Evolutionary conservation across 1,140 invertebrate genomes (phyloP).

Genomic region (Dreissena rostriformis): DNA sequence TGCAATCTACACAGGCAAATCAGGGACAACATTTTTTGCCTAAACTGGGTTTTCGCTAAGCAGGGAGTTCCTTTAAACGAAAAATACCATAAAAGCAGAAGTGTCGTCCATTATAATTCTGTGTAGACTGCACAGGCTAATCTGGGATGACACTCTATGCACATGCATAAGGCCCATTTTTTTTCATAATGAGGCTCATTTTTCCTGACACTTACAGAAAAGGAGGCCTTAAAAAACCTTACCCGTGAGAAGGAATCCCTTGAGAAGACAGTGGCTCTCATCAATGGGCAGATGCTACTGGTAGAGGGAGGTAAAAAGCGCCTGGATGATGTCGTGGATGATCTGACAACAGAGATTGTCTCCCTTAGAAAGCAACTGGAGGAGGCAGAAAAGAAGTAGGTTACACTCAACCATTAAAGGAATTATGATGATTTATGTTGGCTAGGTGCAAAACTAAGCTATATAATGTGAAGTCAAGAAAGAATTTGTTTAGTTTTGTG

Average conservation of each 20-base stretch:
- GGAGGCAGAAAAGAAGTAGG: constrained; percentile 67
- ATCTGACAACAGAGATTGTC: constrained; percentile 64
- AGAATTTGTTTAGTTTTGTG: background rate
- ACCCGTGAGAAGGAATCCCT: constrained; percentile 71
- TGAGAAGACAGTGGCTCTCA: constrained; percentile 72
- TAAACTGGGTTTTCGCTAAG: too few species aligned
- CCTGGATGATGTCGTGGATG: constrained; percentile 68
- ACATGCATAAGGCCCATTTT: too few species aligned
- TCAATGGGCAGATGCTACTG: constrained; percentile 72
- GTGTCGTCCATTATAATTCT: too few species aligned
- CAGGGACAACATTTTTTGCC: too few species aligned
- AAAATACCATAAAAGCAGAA: too few species aligned
- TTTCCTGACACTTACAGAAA: constrained; percentile 40
- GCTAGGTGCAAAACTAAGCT: background rate
- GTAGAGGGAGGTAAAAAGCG: constrained; percentile 76
- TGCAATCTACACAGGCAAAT: too few species aligned
- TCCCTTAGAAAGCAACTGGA: constrained; percentile 67
- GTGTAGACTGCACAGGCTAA: too few species aligned
- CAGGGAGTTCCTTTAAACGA: too few species aligned
- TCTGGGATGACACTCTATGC: too few species aligned
- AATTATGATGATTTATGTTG: too few species aligned
- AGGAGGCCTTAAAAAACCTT: constrained; percentile 54
- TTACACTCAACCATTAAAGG: background rate
- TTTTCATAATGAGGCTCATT: too few species aligned
- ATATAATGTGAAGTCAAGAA: background rate